These are phyloP conservation scores for Zaprionus capensis DNA, from an alignment of 1,140 invertebrate genomes.

Conservation along the genomic window DNA sequence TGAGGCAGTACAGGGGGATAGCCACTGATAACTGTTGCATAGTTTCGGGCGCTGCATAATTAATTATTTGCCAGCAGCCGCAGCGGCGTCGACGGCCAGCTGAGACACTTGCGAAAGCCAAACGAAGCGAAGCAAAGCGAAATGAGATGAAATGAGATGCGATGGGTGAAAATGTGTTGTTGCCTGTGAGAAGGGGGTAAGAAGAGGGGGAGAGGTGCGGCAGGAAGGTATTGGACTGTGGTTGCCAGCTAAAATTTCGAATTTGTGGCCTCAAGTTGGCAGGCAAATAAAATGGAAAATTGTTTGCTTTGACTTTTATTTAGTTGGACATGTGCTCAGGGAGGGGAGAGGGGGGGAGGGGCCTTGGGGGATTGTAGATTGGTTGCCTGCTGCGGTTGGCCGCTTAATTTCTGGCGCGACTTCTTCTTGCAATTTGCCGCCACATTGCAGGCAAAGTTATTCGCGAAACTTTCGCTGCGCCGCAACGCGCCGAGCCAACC, in stretches of 20 bases:
- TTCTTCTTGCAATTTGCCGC: constrained; percentile 71
- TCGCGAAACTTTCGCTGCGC: constrained; percentile 25
- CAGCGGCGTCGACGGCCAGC: constrained; percentile 21
- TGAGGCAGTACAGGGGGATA: neutral
- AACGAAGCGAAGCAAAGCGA: constrained; percentile 41
- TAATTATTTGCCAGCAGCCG: constrained; percentile 62
- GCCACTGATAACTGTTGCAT: constrained; percentile 71
- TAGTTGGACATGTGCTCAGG: constrained; percentile 61
- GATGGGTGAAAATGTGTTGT: constrained; percentile 44
- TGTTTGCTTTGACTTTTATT: constrained; percentile 65
- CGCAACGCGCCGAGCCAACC: constrained; percentile 9
- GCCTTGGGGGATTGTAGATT: neutral
- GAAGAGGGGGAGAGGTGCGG: neutral
- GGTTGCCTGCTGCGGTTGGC: constrained; percentile 51
- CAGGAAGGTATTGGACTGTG: neutral
- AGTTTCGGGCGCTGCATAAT: constrained; percentile 72
- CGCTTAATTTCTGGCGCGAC: constrained; percentile 73
- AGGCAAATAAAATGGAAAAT: constrained; percentile 72
- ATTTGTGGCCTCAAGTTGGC: constrained; percentile 53
- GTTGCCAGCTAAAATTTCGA: constrained; percentile 46
- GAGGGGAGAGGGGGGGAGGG: neutral
- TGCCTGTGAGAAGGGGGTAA: neutral
- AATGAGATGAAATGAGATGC: constrained; percentile 37
- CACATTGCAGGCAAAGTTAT: constrained; percentile 67
- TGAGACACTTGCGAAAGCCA: constrained; percentile 35